A percentile compares a stretch with the other conserved stretches of the same genome.
Conservation (phyloP, 2,888 invertebrate species). For the Limnephilus auricula region DNA sequence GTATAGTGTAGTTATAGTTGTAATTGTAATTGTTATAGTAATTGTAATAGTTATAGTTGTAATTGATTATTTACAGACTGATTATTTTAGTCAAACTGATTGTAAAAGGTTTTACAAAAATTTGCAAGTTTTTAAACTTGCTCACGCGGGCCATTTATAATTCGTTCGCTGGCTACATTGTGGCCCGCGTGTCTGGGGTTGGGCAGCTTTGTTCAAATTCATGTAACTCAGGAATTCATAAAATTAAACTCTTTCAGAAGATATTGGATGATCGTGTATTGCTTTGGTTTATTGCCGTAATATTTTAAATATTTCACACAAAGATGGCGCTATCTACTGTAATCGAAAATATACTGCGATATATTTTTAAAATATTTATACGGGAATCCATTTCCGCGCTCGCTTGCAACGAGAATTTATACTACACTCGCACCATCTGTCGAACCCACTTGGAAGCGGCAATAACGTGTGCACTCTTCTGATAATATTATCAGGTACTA, state of each 20-base stretch:
- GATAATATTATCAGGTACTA: background rate
- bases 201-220: background rate
- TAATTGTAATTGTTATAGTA: too few species aligned
- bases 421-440: slow-evolving; percentile 40
- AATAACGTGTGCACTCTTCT: slow-evolving; percentile 23
- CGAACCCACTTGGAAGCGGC: slow-evolving; percentile 29
- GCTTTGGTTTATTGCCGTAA: slow-evolving; percentile 33
- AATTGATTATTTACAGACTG: too few species aligned
- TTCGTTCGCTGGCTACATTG: too few species aligned
- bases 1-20: too few species aligned
- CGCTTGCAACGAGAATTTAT: slow-evolving; percentile 41
- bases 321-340: slow-evolving; percentile 34
- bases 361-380: slow-evolving; percentile 32
- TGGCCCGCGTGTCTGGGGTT: too few species aligned
- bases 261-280: background rate
- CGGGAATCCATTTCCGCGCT: slow-evolving; percentile 33
- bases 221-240: background rate
- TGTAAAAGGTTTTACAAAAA: too few species aligned
- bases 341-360: slow-evolving; percentile 42
- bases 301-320: slow-evolving; percentile 44
- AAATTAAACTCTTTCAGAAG: background rate
- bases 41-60: too few species aligned
- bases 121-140: too few species aligned
- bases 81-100: too few species aligned
- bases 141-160: too few species aligned